These are phyloP conservation scores for Caretta caretta DNA, from an alignment of 2,113 vertebrate genomes.

Conservation along the genomic window DNA sequence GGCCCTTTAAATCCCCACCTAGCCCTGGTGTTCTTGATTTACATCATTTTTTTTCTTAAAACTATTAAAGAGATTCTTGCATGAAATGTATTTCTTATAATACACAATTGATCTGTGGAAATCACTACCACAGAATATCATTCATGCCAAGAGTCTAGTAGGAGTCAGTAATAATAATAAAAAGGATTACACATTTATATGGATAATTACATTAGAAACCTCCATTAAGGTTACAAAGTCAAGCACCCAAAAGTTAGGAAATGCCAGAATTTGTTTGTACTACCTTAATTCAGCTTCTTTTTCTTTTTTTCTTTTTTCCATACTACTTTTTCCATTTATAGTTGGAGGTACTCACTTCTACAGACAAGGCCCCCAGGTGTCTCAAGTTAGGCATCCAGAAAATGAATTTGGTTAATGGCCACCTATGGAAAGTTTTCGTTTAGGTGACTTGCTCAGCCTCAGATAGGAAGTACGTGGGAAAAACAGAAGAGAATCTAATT, in stretches of 20 bases:
- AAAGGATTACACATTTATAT: not conserved
- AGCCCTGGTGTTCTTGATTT: not conserved
- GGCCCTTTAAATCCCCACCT: no score
- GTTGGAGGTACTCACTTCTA: not conserved
- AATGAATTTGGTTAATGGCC: not conserved
- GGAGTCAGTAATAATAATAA: not conserved
- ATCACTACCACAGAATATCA: not conserved
- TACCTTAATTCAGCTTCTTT: not conserved
- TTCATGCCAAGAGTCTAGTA: not conserved
- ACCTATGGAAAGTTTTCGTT: not conserved
- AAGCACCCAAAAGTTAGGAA: not conserved
- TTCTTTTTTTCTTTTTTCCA: not conserved
- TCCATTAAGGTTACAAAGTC: no score
- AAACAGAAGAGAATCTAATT: not conserved
- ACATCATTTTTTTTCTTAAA: conserved; percentile 8
- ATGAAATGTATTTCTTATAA: not conserved
- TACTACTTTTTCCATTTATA: not conserved
- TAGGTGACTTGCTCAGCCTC: not conserved
- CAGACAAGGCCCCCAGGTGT: not conserved
- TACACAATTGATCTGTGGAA: not conserved
- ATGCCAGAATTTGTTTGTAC: not conserved
- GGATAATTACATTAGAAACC: no score
- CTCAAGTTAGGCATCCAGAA: not conserved
- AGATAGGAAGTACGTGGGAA: not conserved
- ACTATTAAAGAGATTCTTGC: not conserved